A percentile compares a stretch with the other conserved stretches of the same genome.
phyloP scores from a whole-genome alignment of 2,797 vertebrate genomes.

The Onychomys arenicola region DNA sequence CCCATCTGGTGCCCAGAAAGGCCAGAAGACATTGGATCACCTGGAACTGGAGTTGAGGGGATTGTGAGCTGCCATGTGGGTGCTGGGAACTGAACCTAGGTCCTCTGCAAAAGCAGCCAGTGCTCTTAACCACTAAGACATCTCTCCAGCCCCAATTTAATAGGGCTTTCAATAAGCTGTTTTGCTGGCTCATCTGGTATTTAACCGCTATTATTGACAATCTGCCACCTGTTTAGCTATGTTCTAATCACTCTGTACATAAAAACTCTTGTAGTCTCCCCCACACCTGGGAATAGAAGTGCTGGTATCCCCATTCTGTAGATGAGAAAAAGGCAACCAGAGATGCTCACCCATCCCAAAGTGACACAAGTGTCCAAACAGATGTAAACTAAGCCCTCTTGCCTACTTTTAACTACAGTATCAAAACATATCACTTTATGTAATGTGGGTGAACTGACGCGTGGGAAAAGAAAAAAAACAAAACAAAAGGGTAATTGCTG shows the following conservation, averaged over 20 bases:
- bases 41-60: background rate
- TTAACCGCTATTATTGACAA: background rate
- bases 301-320: background rate
- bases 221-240: background rate
- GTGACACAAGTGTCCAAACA: background rate
- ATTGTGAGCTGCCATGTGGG: background rate
- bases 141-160: background rate
- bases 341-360: background rate
- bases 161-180: background rate
- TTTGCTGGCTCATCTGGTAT: background rate
- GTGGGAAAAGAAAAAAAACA: background rate
- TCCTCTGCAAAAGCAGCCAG: background rate
- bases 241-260: background rate
- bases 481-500: background rate
- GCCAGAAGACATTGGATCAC: background rate
- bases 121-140: background rate
- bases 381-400: background rate
- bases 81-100: background rate
- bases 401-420: background rate
- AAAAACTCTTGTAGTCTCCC: slow-evolving; percentile 37
- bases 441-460: background rate
- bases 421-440: background rate
- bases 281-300: background rate
- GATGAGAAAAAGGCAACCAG: background rate
- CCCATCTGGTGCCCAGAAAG: background rate